Conservation (phyloP, 2,113 vertebrate genomes). For the Rallus limicola region DNA sequence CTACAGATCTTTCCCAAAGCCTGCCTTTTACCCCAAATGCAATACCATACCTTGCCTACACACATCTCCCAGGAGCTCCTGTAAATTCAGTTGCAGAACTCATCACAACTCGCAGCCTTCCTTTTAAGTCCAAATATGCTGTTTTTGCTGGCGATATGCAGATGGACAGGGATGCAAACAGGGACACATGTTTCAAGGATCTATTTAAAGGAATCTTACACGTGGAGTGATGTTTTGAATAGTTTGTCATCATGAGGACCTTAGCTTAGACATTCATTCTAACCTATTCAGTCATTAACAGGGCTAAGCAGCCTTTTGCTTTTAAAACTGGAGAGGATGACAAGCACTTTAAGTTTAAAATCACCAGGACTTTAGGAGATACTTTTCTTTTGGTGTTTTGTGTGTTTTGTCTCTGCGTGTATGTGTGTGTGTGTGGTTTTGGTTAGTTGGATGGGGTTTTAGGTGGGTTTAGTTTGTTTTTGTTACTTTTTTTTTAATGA, state of each 20-base stretch:
- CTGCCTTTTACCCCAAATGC: neutral
- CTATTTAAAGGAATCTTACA: neutral
- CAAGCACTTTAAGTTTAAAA: neutral
- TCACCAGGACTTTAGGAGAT: neutral
- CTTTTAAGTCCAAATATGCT: neutral
- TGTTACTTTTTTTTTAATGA: slow-evolving; percentile 7
- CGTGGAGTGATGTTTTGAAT: neutral
- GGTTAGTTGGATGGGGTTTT: neutral
- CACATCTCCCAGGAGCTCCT: neutral
- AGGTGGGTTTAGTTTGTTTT: neutral
- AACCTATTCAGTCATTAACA: neutral
- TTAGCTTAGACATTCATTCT: neutral
- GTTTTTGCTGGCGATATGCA: neutral
- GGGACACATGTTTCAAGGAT: neutral
- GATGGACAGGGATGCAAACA: neutral
- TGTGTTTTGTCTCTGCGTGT: too few species aligned
- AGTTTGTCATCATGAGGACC: neutral
- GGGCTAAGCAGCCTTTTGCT: neutral
- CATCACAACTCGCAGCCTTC: neutral
- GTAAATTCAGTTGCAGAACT: neutral
- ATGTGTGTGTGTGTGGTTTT: too few species aligned
- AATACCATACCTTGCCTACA: neutral
- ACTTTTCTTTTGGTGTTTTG: neutral
- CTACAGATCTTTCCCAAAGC: neutral
- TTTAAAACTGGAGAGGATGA: neutral